These are phyloP conservation scores for Vollenhovia emeryi DNA, from an alignment of 1,140 invertebrate species.

Conservation along the genomic window DNA sequence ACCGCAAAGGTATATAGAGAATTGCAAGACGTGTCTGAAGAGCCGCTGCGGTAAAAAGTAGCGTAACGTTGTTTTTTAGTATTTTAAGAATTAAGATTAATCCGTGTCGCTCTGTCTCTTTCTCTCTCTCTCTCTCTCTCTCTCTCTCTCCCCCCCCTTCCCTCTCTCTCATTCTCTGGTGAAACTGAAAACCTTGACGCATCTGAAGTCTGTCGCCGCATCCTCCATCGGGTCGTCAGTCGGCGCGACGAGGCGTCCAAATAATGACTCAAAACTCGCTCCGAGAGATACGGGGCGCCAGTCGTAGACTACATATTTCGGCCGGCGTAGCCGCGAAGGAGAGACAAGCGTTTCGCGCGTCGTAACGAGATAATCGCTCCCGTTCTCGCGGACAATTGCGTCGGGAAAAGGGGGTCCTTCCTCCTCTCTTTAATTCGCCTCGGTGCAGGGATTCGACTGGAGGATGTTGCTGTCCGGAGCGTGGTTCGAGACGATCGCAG, in stretches of 20 bases:
- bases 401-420: slow-evolving; percentile 7
- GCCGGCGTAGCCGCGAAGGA: neutral
- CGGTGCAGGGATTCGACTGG: slow-evolving; percentile 52
- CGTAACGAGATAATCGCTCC: slow-evolving; percentile 27
- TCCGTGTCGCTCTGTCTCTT: neutral
- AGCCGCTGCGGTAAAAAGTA: neutral
- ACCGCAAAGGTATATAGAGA: neutral
- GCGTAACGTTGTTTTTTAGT: neutral
- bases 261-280: slow-evolving; percentile 23
- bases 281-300: slow-evolving; percentile 26
- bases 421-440: slow-evolving; percentile 45
- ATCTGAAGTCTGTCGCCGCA: neutral
- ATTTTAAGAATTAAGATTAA: neutral
- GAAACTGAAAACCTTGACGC: neutral
- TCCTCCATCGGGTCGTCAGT: neutral
- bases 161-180: too few species aligned
- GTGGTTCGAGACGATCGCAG: slow-evolving; percentile 80
- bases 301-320: slow-evolving; percentile 34
- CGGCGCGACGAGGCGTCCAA: neutral
- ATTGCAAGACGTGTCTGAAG: neutral
- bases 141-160: too few species aligned
- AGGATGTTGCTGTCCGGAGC: slow-evolving; percentile 76
- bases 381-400: neutral
- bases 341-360: slow-evolving; percentile 37
- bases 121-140: too few species aligned